Evolutionary conservation across 2,113 vertebrate species (phyloP), one percentile per base, ranked within the genome.

Genomic region (Sakesphorus luctuosus): DNA sequence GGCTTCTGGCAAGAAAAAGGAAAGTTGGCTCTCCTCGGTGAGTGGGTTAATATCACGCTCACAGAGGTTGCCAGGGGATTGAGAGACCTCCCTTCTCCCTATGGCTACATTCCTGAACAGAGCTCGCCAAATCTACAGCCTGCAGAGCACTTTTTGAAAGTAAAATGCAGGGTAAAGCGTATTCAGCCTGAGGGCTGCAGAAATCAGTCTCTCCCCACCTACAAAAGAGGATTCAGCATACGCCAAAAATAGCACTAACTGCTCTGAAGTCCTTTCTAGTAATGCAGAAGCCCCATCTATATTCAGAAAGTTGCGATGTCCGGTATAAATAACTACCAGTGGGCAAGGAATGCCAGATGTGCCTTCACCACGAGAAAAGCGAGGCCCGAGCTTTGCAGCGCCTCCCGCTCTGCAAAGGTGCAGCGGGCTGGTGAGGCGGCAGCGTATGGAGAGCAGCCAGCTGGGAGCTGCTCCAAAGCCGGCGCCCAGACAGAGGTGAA

Each of bases 11-110:
- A 69, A 69, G 56, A 49, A 59, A 47, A 6, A 12, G 40, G 71
- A 69, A 73, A 55, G 78, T 13, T 46, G 46, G 36, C 68, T 55
- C 4, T 72, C 18, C 26, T 67, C 4, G 0, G 44, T 33, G 75
- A 66, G 14, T 1, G 3, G 18, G 40, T 69, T 56, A 77, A 47
- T 33, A 31, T 21, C 59, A 33, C 0, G 0, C 40, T 80, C 58
- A 29, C 3, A 4, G 56, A 65, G 36, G 11, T 16, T 71, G 61
- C 29, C 5, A 9, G 20, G 52, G 38, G 21, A 59, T 2, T 6
- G 67, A 47, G 71, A 71, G 66, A 82, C 62, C 40, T 82, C 61
- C 65, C n/a, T 84, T 81, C 80, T 50, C 49, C 82, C 53, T 20
- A 0, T 35, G 52, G 72, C 72, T 69, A 28, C 33, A 36, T 58